Evolutionary conservation across 1,140 invertebrate species (phyloP).

Genomic region (Panagrolaimus sp.): DNA sequence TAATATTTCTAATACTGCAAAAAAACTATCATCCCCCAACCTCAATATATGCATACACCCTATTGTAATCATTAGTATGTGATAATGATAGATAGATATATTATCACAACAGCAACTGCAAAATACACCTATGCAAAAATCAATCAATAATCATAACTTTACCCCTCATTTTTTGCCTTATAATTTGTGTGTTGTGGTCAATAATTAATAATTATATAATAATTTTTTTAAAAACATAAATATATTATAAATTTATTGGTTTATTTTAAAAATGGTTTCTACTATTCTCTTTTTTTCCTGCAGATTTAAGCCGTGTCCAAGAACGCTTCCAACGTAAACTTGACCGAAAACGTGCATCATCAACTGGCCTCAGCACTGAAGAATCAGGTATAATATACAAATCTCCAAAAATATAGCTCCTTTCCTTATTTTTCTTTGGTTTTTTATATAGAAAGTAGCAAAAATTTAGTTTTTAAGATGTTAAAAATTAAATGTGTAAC

Average conservation of each 20-base stretch:
- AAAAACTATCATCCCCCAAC: too few species aligned
- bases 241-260: background rate
- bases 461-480: too few species aligned
- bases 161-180: constrained; percentile 2
- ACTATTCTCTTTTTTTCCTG: constrained; percentile 22
- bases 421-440: too few species aligned
- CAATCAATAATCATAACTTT: background rate
- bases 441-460: too few species aligned
- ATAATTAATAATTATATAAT: background rate
- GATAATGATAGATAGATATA: too few species aligned
- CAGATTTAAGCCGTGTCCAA: constrained; percentile 57
- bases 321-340: constrained; percentile 57
- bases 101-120: too few species aligned
- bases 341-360: constrained; percentile 50
- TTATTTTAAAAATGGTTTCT: too few species aligned
- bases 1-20: too few species aligned
- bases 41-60: too few species aligned
- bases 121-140: background rate
- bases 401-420: too few species aligned
- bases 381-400: constrained; percentile 24
- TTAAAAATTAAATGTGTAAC: too few species aligned
- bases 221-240: background rate
- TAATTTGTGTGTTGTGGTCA: background rate
- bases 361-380: constrained; percentile 31
- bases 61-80: too few species aligned